Conservation (phyloP, 2,888 invertebrate species). For the Ditula angustiorana region DNA sequence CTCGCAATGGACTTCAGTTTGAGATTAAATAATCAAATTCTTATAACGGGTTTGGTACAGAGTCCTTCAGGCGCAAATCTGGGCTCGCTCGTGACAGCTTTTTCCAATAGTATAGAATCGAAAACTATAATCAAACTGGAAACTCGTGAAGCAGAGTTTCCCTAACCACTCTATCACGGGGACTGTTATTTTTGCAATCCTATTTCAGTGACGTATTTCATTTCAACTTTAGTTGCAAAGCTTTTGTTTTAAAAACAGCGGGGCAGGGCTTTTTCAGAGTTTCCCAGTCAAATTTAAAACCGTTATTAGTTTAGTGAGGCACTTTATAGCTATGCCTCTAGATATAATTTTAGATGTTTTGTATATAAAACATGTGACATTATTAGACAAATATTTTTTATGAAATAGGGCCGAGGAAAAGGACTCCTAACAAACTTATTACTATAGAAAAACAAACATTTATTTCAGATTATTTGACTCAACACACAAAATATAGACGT, state of each 20-base stretch:
- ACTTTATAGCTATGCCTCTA: too few relatives aligned
- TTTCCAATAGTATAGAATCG: conserved; percentile 18
- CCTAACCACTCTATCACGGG: conserved; percentile 25
- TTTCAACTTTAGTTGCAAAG: conserved; percentile 28
- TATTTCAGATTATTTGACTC: too few relatives aligned
- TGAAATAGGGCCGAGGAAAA: too few relatives aligned
- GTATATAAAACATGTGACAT: too few relatives aligned
- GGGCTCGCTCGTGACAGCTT: neutral
- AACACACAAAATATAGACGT: too few relatives aligned
- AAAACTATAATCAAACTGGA: conserved; percentile 29
- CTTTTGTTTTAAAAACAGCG: conserved; percentile 15
- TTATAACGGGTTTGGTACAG: neutral
- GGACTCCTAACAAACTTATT: too few relatives aligned
- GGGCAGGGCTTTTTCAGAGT: neutral
- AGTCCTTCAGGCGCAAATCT: neutral
- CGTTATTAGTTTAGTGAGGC: neutral
- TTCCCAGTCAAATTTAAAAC: neutral
- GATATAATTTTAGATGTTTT: too few relatives aligned
- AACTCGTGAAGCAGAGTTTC: conserved; percentile 21
- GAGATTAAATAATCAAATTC: neutral
- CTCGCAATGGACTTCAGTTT: too few relatives aligned
- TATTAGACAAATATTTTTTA: too few relatives aligned
- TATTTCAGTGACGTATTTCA: conserved; percentile 33
- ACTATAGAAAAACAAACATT: too few relatives aligned
- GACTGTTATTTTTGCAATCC: conserved; percentile 35